These are phyloP conservation scores for Odontothrips loti DNA, from an alignment of 2,888 invertebrate species.

Conservation along the genomic window DNA sequence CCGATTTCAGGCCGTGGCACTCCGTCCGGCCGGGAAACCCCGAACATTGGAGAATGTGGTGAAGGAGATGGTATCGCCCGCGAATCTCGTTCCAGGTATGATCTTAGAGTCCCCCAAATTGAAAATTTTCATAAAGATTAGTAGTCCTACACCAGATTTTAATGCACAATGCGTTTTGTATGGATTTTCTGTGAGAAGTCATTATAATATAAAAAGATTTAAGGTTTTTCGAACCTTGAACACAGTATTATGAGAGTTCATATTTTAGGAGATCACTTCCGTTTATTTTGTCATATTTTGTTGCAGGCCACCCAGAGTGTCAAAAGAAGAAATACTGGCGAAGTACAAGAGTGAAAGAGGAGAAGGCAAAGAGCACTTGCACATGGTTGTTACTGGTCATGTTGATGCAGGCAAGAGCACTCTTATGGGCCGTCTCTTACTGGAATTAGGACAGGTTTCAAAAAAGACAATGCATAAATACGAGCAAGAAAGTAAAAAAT, in stretches of 20 bases:
- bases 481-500: slow-evolving; percentile 93
- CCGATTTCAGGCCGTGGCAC: slow-evolving; percentile 61
- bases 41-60: neutral
- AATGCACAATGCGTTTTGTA: too few relatives aligned
- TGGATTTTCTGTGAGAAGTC: too few relatives aligned
- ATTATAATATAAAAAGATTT: too few relatives aligned
- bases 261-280: too few relatives aligned
- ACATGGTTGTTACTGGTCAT: slow-evolving; percentile 91
- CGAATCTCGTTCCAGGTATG: neutral
- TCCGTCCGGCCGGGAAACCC: slow-evolving; percentile 46
- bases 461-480: slow-evolving; percentile 91
- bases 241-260: too few relatives aligned
- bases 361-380: slow-evolving; percentile 77
- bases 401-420: slow-evolving; percentile 98
- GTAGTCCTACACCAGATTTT: too few relatives aligned
- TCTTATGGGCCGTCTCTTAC: slow-evolving; percentile 92
- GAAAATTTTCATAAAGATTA: too few relatives aligned
- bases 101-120: neutral
- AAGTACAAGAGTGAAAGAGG: slow-evolving; percentile 71
- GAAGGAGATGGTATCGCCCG: neutral
- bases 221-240: too few relatives aligned
- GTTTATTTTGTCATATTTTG: neutral
- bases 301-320: neutral
- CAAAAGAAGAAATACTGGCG: slow-evolving; percentile 39
- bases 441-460: slow-evolving; percentile 78